Evolutionary conservation across 2,888 invertebrate species (phyloP), one percentile per base, ranked within the genome.

Genomic region (Pardosa pseudoannulata): DNA sequence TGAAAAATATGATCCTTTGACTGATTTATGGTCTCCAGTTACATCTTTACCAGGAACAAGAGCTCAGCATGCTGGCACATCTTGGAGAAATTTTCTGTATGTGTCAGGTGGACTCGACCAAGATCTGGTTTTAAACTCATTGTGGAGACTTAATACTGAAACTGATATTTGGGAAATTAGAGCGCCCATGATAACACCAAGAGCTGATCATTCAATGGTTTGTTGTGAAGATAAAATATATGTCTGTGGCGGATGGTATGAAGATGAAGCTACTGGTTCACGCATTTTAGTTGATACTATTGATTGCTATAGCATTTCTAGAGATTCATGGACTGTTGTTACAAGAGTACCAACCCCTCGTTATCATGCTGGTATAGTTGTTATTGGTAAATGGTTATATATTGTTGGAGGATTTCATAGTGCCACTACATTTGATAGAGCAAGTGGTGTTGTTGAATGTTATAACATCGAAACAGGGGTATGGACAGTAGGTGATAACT

Each of bases 381-480:
- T 94, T 28, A 93, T 94, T 23, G 93, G 93, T 36, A 92, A 93
- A 27, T 93, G 93, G 90, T 93, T 95, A 65, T 94, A 94, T 90
- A 93, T 95, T 89, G 94, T 95, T 87, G 95, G 95, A 13, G 95
- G 95, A 0, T 93, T 95, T 90, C 93, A 94, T 80, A 93, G 94
- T 64, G 94, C 94, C 89, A 94, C 93, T n/a, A 93, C 94, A 89
- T 94, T 94, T 89, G 94, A 94, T 90, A 93, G 94, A 78, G 94
- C 94, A 87, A 94, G 94, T 79, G 93, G 94, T 2, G 93, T 93
- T 67, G 94, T 95, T 13, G 95, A 95, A 90, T 94, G 93, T 88
- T 95, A 94, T 90, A 94, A 95, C 91, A 91, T 95, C 88, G 93
- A 93, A 39, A 93, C 92, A 0, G 93, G 93, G 88, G 91, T 92